A percentile compares a stretch with the other conserved stretches of the same genome.
These are phyloP conservation scores for Thryonomys swinderianus DNA, from an alignment of 2,113 vertebrate species.

Conservation along the genomic window DNA sequence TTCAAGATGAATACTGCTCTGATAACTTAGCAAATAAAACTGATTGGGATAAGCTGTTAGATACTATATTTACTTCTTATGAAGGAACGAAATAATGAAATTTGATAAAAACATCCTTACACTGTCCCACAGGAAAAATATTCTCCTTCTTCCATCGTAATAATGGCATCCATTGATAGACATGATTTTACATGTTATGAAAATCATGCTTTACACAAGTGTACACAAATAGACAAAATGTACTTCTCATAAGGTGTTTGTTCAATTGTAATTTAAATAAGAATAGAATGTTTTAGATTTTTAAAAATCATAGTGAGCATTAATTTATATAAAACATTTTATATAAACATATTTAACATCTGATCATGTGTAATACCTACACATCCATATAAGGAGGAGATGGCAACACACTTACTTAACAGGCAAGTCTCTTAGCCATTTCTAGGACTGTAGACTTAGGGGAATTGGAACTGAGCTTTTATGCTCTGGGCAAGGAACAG, in stretches of 20 bases:
- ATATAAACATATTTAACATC: neutral
- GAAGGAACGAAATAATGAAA: neutral
- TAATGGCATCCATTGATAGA: neutral
- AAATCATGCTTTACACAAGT: neutral
- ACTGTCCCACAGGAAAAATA: neutral
- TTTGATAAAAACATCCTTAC: constrained; percentile 12
- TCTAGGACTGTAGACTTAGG: neutral
- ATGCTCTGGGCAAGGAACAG: no score
- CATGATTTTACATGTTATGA: neutral
- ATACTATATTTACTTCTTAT: neutral
- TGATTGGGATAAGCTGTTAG: neutral
- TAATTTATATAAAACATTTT: neutral
- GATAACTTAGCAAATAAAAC: neutral
- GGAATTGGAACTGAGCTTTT: neutral
- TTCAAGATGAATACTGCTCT: neutral
- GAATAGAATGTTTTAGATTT: neutral
- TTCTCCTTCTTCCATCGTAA: neutral
- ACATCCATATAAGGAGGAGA: neutral
- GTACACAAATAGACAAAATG: neutral
- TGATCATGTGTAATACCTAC: neutral
- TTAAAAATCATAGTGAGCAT: neutral
- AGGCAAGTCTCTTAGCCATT: neutral
- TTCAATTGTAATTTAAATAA: neutral
- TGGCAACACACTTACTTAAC: neutral
- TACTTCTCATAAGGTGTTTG: neutral